These are phyloP conservation scores for Notothenia coriiceps DNA, from an alignment of 2,113 vertebrate genomes.

Conservation along the genomic window DNA sequence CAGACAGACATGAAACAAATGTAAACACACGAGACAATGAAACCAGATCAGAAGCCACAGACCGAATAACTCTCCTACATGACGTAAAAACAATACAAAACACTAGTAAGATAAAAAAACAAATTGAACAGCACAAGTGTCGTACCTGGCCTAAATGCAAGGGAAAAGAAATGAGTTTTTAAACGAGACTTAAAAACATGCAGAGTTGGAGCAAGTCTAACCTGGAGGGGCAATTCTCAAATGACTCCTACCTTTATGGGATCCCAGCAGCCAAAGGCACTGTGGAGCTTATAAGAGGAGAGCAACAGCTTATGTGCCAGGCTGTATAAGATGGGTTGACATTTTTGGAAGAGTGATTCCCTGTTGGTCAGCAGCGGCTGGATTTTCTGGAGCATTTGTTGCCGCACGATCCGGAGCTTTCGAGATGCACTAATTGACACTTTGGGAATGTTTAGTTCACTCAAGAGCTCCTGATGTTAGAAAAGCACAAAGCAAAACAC, in stretches of 20 bases:
- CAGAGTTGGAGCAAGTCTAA: too few species aligned
- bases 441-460: constrained; percentile 83
- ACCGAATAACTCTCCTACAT: too few species aligned
- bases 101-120: too few species aligned
- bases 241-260: constrained; percentile 87
- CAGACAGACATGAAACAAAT: too few species aligned
- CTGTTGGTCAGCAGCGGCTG: constrained; percentile 88
- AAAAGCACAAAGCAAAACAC: constrained; percentile 32
- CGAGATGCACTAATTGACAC: constrained; percentile 80
- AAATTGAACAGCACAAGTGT: too few species aligned
- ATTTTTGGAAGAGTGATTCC: constrained; percentile 91
- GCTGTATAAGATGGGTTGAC: constrained; percentile 83
- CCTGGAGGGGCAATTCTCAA: neutral
- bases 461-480: constrained; percentile 86
- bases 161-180: too few species aligned
- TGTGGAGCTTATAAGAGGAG: constrained; percentile 88
- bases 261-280: constrained; percentile 91
- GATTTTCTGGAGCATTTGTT: constrained; percentile 83
- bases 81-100: too few species aligned
- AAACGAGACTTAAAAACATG: too few species aligned
- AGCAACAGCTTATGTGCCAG: constrained; percentile 88
- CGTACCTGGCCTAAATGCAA: too few species aligned
- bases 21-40: too few species aligned
- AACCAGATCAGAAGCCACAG: too few species aligned
- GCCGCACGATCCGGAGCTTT: constrained; percentile 80